Evolutionary conservation across 2,113 vertebrate species (phyloP).

Genomic region (Glaucomys volans): DNA sequence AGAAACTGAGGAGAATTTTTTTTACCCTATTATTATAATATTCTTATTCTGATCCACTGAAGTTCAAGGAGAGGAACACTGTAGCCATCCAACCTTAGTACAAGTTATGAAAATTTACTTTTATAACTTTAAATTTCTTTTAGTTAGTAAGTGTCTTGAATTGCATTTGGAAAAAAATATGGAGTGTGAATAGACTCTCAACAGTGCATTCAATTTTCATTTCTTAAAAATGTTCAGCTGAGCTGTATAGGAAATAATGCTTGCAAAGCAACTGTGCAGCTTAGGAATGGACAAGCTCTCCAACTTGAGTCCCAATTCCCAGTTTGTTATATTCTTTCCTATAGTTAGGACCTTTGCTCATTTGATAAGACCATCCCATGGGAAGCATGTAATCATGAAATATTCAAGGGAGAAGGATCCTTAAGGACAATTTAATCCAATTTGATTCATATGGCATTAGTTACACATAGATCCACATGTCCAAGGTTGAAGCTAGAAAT

Average conservation of each 20-base stretch:
- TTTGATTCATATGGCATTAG: background rate
- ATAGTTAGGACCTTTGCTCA: background rate
- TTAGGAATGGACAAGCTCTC: too few species aligned
- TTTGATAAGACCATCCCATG: background rate
- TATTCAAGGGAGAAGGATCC: background rate
- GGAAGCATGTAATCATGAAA: background rate
- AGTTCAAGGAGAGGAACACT: constrained; percentile 38
- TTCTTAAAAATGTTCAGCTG: too few species aligned
- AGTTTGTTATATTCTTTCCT: too few species aligned
- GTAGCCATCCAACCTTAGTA: background rate
- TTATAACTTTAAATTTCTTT: constrained; percentile 16
- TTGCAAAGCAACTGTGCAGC: too few species aligned
- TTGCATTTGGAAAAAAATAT: background rate
- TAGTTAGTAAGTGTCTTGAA: background rate
- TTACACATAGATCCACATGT: background rate
- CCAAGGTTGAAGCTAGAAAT: background rate
- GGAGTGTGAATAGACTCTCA: background rate
- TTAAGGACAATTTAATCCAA: background rate
- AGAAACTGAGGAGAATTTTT: background rate
- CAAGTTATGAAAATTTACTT: background rate
- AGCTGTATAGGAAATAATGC: too few species aligned
- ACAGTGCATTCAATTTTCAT: background rate
- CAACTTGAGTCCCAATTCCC: too few species aligned
- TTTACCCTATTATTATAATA: constrained; percentile 34
- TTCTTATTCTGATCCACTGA: background rate